These are phyloP conservation scores for Apamea sordens DNA, from an alignment of 2,888 invertebrate species.

Conservation along the genomic window DNA sequence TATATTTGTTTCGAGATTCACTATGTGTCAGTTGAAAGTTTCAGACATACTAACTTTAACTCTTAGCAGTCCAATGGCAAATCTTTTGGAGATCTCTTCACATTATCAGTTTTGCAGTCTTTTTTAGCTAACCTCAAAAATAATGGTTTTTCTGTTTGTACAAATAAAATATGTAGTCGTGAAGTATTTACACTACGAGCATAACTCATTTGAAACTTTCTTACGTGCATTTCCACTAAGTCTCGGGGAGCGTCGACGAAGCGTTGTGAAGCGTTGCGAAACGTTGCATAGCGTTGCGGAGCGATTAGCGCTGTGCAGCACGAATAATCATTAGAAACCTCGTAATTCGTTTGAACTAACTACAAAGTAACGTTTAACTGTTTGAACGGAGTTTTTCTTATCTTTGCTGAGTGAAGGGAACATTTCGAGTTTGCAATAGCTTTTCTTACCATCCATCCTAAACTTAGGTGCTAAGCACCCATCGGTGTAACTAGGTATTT, in stretches of 20 bases:
- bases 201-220: conserved; percentile 48
- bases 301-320: conserved; percentile 26
- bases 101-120: not conserved
- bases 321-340: conserved; percentile 49
- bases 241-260: conserved; percentile 10
- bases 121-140: not conserved
- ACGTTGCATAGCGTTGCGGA: not conserved
- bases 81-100: not conserved
- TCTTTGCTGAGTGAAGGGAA: not conserved
- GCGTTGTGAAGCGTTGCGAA: conserved; percentile 3
- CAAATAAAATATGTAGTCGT: conserved; percentile 1
- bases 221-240: conserved; percentile 27
- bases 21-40: not conserved
- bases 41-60: not conserved
- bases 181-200: conserved; percentile 29
- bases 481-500: not conserved
- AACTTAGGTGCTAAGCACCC: not conserved
- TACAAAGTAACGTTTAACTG: conserved; percentile 23
- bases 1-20: not conserved
- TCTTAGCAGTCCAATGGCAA: not conserved
- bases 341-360: conserved; percentile 25
- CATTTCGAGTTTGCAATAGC: conserved; percentile 17
- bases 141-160: not conserved
- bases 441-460: conserved; percentile 3
- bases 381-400: conserved; percentile 19